Evolutionary conservation across 2,888 invertebrate species (phyloP).

Genomic region (Deilephila porcellus): DNA sequence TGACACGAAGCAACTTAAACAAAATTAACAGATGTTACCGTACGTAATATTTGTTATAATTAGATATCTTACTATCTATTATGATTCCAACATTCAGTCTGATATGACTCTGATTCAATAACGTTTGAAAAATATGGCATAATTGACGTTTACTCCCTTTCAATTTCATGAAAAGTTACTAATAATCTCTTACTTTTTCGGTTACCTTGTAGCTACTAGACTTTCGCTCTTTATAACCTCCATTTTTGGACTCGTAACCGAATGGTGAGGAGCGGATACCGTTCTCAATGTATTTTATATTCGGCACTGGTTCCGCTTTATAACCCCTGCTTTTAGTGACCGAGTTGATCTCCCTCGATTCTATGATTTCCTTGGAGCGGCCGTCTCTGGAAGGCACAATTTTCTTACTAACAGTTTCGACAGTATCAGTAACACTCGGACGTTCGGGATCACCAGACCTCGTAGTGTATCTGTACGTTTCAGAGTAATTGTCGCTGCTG

Average conservation of each 20-base stretch:
- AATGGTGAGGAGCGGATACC: conserved; percentile 69
- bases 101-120: conserved; percentile 69
- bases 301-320: conserved; percentile 76
- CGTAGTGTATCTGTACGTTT: conserved; percentile 88
- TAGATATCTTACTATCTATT: conserved; percentile 67
- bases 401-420: conserved; percentile 88
- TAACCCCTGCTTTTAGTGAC: conserved; percentile 87
- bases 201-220: conserved; percentile 78
- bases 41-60: conserved; percentile 63
- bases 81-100: conserved; percentile 74
- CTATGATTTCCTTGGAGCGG: conserved; percentile 87
- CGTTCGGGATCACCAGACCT: conserved; percentile 87
- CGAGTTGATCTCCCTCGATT: conserved; percentile 89
- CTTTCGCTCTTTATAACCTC: conserved; percentile 71
- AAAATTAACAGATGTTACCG: conserved; percentile 61
- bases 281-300: conserved; percentile 84
- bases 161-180: conserved; percentile 46
- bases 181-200: conserved; percentile 81
- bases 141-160: conserved; percentile 49
- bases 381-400: conserved; percentile 87
- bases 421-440: conserved; percentile 89
- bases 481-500: conserved; percentile 89
- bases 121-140: conserved; percentile 69
- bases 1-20: conserved; percentile 59
- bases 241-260: conserved; percentile 71